Conservation (phyloP, 2,888 invertebrate genomes). For the Ophion ellenae region DNA sequence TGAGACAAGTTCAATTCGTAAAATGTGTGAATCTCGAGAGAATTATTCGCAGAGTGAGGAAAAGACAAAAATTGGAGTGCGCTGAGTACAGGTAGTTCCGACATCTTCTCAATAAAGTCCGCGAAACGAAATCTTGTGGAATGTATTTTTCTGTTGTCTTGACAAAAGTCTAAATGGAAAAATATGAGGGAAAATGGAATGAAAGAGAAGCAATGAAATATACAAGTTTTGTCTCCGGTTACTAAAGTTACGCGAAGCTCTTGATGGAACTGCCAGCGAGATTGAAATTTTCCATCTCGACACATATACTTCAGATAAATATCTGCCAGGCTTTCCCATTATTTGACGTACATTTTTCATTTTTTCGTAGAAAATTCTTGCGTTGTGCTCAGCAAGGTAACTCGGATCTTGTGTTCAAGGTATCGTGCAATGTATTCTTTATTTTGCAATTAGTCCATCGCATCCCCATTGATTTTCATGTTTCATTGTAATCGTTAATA, state of each 20-base stretch:
- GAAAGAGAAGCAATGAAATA: constrained; percentile 38
- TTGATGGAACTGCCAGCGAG: constrained; percentile 37
- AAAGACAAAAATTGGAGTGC: not conserved
- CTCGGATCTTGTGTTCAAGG: not conserved
- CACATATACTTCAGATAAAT: constrained; percentile 22
- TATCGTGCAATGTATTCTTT: not conserved
- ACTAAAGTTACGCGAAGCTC: not conserved
- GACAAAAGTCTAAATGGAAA: constrained; percentile 31
- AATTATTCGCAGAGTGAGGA: not conserved
- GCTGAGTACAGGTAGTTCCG: not conserved
- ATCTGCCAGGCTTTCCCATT: constrained; percentile 16
- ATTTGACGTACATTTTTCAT: constrained; percentile 12
- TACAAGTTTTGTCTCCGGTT: constrained; percentile 1
- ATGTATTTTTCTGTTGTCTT: too few species aligned
- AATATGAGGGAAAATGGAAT: constrained; percentile 30
- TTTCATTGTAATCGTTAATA: not conserved
- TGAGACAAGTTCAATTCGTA: too few species aligned
- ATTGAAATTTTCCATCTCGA: constrained; percentile 44
- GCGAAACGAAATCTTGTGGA: not conserved
- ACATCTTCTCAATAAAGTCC: not conserved
- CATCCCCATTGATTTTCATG: not conserved
- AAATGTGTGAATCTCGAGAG: not conserved
- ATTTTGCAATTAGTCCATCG: not conserved
- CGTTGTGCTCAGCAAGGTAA: constrained; percentile 13
- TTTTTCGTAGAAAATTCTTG: not conserved